Evolutionary conservation across 2,113 vertebrate genomes (phyloP), one percentile per base, ranked within the genome.

Genomic region (Anthoscopus minutus): DNA sequence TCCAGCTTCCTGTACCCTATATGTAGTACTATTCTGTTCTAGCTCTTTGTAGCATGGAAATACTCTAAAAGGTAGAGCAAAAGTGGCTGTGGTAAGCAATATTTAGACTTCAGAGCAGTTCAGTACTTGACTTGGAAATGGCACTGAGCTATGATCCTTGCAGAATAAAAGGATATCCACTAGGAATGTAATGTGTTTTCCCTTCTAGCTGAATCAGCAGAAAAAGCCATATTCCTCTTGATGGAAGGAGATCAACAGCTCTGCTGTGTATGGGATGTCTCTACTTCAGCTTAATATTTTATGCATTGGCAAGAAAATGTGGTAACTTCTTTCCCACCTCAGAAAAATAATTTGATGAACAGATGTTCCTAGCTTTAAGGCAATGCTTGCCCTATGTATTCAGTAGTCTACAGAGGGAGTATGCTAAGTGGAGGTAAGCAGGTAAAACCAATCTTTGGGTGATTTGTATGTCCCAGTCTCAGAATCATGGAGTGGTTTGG

Each of bases 121-220:
- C 54, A 61, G 25, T 86, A 45, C 17, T 45, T 95, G 79, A 86
- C 66, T 66, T 82, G 79, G 90, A 92, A 94, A 57, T 86, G 66
- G 13, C 33, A 50, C 13, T 72, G 30, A 35, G 30, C 23, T 69
- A 22, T 25, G 42, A 73, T 62, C 37, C 48, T 54, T 80, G 17
- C 35, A 67, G 45, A 90, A 51, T 57, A 47, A 51, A 84, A 88
- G 71, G 50, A 88, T 79, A 62, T 88, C 79, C 74, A 92, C 58
- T 69, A 80, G 93, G 85, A 93, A 90, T 31, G 40, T 11, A 80
- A 62, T 30, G 28, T 51, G 2, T 25, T 1, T 42, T 42, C 42
- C 16, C 12, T 47, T 76, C 13, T 66, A 44, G 58, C 54, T 92
- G 86, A 77, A 88, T 74, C 74, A 66, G 44, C 82, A 81, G 78